A percentile compares a stretch with the other conserved stretches of the same genome.
These are phyloP conservation scores for Pangasius sanitwongsei DNA, from an alignment of 2,797 vertebrate species.

Conservation along the genomic window DNA sequence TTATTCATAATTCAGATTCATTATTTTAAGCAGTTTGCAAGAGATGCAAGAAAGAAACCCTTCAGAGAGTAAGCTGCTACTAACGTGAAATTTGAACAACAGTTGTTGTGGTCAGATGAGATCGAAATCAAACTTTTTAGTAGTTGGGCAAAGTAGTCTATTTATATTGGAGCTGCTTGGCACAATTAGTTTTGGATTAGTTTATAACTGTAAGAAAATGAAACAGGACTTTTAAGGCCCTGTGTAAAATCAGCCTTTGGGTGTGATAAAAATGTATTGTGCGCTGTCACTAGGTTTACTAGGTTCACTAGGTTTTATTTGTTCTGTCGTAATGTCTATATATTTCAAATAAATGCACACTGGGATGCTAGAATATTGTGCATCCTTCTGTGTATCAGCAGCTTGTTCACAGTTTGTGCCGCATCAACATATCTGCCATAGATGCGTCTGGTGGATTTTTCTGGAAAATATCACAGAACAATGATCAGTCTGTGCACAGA, in stretches of 20 bases:
- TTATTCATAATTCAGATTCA: not conserved
- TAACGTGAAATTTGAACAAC: not conserved
- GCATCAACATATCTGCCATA: not conserved
- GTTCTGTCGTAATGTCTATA: not conserved
- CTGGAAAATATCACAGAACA: no score
- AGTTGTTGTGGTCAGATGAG: not conserved
- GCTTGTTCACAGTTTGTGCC: not conserved
- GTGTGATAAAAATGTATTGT: not conserved
- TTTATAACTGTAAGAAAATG: not conserved
- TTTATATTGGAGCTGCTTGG: not conserved
- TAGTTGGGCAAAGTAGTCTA: not conserved
- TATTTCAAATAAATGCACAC: not conserved
- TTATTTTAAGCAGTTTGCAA: not conserved
- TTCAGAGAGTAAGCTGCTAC: not conserved
- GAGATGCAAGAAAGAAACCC: not conserved
- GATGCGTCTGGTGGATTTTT: not conserved
- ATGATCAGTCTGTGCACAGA: not conserved
- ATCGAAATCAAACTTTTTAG: not conserved
- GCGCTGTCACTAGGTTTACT: not conserved
- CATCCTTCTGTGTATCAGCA: constrained; percentile 5
- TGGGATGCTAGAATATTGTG: not conserved
- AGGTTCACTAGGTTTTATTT: not conserved
- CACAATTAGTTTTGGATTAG: not conserved
- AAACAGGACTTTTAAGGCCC: not conserved
- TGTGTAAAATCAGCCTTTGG: not conserved